phyloP scores from a whole-genome alignment of 2,888 invertebrate species.

The Lasioglossum calceatum region DNA sequence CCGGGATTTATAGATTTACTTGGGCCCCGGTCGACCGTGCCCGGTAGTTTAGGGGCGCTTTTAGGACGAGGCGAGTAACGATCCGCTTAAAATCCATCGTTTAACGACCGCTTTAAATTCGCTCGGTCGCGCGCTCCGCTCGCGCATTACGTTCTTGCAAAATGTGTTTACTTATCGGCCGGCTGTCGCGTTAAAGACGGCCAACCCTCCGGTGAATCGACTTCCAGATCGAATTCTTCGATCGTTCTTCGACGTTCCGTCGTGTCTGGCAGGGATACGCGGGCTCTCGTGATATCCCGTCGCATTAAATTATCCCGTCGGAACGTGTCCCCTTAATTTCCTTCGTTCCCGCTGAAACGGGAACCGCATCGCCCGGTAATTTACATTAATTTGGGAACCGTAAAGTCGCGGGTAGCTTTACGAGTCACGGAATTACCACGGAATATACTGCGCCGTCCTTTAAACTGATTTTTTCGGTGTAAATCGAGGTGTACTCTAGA shows the following conservation, averaged over 20 bases:
- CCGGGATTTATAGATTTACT: slow-evolving; percentile 72
- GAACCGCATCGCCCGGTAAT: not conserved
- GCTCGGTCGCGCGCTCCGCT: slow-evolving; percentile 48
- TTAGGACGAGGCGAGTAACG: slow-evolving; percentile 66
- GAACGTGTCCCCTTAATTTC: slow-evolving; percentile 12
- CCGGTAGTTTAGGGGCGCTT: slow-evolving; percentile 69
- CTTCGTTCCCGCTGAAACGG: not conserved
- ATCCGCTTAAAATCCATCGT: slow-evolving; percentile 69
- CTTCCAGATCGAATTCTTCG: not conserved
- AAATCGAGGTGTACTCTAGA: not conserved
- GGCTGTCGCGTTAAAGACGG: slow-evolving; percentile 22
- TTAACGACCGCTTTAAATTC: slow-evolving; percentile 73
- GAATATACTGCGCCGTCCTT: slow-evolving; percentile 31
- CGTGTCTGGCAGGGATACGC: not conserved
- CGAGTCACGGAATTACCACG: slow-evolving; percentile 31
- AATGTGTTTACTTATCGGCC: slow-evolving; percentile 44
- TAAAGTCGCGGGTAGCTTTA: slow-evolving; percentile 28
- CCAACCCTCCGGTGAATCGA: not conserved
- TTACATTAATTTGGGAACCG: slow-evolving; percentile 28
- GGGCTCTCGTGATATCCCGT: not conserved
- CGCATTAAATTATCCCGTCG: slow-evolving; percentile 13
- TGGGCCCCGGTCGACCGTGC: slow-evolving; percentile 39
- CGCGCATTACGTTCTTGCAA: slow-evolving; percentile 37
- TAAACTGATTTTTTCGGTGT: not conserved
- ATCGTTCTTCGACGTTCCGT: not conserved